phyloP scores from a whole-genome alignment of 2,113 vertebrate species.

The Lampris incognitus region DNA sequence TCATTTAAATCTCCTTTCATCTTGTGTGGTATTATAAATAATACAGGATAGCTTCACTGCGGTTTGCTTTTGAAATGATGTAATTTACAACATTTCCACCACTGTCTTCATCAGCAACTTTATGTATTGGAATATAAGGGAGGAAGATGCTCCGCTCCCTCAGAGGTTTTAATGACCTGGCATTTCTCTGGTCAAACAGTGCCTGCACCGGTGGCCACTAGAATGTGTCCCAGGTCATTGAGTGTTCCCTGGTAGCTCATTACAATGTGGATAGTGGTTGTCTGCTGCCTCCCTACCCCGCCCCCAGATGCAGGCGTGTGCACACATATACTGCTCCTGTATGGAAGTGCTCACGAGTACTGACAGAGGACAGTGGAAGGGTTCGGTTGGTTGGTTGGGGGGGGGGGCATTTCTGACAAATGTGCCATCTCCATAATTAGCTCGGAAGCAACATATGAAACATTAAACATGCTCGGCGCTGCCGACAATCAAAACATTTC shows the following conservation, averaged over 20 bases:
- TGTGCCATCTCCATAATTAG: slow-evolving; percentile 97
- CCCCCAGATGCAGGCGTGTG: slow-evolving; percentile 56
- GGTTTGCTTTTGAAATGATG: too few species aligned
- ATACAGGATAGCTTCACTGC: too few species aligned
- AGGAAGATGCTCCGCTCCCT: not conserved
- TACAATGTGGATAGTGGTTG: slow-evolving; percentile 90
- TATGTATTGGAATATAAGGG: not conserved
- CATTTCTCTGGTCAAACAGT: slow-evolving; percentile 91
- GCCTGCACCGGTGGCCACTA: slow-evolving; percentile 91
- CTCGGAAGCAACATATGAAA: slow-evolving; percentile 95
- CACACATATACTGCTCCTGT: slow-evolving; percentile 84
- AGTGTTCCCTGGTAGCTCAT: slow-evolving; percentile 90
- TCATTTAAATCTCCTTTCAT: too few species aligned
- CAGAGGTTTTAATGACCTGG: slow-evolving; percentile 90
- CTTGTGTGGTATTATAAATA: too few species aligned
- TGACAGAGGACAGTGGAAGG: slow-evolving; percentile 88
- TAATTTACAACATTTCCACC: too few species aligned
- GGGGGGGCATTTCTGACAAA: slow-evolving; percentile 84
- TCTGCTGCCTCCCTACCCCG: slow-evolving; percentile 82
- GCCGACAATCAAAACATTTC: slow-evolving; percentile 99
- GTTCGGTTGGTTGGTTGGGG: slow-evolving; percentile 18
- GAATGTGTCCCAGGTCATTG: slow-evolving; percentile 92
- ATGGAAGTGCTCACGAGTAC: slow-evolving; percentile 86
- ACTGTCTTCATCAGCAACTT: not conserved
- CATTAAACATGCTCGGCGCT: slow-evolving; percentile 95